These are phyloP conservation scores for Cryptophagus acutangulus DNA, from an alignment of 2,888 invertebrate species.

Conservation along the genomic window DNA sequence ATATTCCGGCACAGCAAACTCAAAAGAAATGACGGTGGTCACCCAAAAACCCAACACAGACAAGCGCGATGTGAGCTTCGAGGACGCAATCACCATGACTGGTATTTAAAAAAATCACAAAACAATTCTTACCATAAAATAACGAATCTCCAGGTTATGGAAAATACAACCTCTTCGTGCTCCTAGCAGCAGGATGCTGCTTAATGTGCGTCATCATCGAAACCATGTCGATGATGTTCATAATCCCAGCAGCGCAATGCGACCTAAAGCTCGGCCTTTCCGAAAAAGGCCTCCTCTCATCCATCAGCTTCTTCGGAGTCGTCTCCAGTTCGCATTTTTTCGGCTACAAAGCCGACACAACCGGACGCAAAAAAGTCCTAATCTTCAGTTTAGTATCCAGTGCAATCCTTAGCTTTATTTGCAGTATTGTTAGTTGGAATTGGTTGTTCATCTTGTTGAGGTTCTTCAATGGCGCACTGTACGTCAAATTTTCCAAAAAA, in stretches of 20 bases:
- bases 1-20: too few relatives aligned
- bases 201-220: conserved; percentile 66
- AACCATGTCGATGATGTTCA: conserved; percentile 60
- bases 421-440: conserved; percentile 50
- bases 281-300: conserved; percentile 60
- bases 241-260: conserved; percentile 64
- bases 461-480: conserved; percentile 54
- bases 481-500: conserved; percentile 28
- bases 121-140: too few relatives aligned
- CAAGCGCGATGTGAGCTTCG: neutral
- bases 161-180: conserved; percentile 49
- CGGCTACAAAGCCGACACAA: conserved; percentile 56
- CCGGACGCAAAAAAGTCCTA: conserved; percentile 50
- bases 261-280: conserved; percentile 58
- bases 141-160: conserved; percentile 3
- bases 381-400: conserved; percentile 50
- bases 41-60: too few relatives aligned
- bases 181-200: conserved; percentile 58
- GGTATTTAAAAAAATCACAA: too few relatives aligned
- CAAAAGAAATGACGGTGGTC: too few relatives aligned
- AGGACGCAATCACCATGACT: conserved; percentile 5
- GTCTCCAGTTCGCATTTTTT: conserved; percentile 56
- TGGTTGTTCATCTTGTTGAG: conserved; percentile 52
- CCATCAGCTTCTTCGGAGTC: conserved; percentile 61
- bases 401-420: conserved; percentile 49